These are phyloP conservation scores for Ibycter americanus DNA, from an alignment of 2,797 vertebrate species.

Conservation along the genomic window DNA sequence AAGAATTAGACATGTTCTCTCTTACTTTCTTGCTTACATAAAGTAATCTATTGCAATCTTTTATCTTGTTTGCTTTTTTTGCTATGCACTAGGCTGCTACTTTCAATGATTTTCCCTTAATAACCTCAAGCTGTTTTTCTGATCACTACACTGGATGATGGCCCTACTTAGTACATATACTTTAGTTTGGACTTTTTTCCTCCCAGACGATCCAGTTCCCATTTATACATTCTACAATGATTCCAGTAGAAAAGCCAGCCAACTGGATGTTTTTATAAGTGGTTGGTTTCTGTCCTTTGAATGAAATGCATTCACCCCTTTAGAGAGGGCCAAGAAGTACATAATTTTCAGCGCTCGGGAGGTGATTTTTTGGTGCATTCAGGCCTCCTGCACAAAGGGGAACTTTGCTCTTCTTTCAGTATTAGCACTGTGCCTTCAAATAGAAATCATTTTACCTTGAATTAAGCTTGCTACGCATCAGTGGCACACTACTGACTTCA, in stretches of 20 bases:
- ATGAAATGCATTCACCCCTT: neutral
- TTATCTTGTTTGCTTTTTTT: neutral
- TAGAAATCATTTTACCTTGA: slow-evolving; percentile 27
- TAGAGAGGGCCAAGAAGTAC: neutral
- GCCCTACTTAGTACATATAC: neutral
- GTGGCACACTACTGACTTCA: neutral
- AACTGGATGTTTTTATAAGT: neutral
- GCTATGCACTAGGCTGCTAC: neutral
- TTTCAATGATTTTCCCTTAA: neutral
- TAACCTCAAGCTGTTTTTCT: neutral
- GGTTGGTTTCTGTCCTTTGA: neutral
- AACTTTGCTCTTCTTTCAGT: slow-evolving; percentile 47
- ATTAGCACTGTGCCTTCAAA: slow-evolving; percentile 26
- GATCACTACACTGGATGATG: neutral
- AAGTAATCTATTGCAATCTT: neutral
- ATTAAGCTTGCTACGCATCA: slow-evolving; percentile 9
- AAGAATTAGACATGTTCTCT: neutral
- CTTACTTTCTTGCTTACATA: neutral
- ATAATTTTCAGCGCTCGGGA: neutral
- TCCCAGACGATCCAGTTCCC: neutral
- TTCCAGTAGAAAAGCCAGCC: neutral
- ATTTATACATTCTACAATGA: neutral
- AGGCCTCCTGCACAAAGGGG: neutral
- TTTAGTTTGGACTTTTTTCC: neutral
- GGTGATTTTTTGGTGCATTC: neutral